These are phyloP conservation scores for Formica selysi DNA, from an alignment of 1,140 invertebrate genomes.

Conservation along the genomic window DNA sequence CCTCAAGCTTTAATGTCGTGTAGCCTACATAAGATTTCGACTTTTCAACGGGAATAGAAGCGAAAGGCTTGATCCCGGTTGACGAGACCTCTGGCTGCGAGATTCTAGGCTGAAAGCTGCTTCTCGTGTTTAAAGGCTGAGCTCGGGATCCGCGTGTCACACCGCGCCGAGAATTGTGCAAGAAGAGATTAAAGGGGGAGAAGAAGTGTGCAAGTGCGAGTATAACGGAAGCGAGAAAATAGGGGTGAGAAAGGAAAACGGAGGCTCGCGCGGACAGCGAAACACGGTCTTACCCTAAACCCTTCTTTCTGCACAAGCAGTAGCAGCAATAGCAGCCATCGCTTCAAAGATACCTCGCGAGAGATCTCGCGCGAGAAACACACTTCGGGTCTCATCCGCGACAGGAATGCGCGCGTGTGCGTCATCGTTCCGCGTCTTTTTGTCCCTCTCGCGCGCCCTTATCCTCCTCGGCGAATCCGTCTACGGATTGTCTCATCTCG, in stretches of 20 bases:
- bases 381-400: slow-evolving; percentile 58
- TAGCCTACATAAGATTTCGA: slow-evolving; percentile 42
- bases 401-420: slow-evolving; percentile 44
- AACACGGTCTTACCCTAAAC: slow-evolving; percentile 68
- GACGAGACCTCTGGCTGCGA: slow-evolving; percentile 72
- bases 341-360: slow-evolving; percentile 69
- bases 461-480: slow-evolving; percentile 50
- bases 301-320: slow-evolving; percentile 44
- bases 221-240: neutral
- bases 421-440: slow-evolving; percentile 48
- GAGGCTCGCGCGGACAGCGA: slow-evolving; percentile 54
- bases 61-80: slow-evolving; percentile 73
- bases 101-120: slow-evolving; percentile 73
- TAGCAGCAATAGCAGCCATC: slow-evolving; percentile 16
- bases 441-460: slow-evolving; percentile 31
- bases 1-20: neutral
- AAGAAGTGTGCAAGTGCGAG: neutral
- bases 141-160: slow-evolving; percentile 76
- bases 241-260: neutral
- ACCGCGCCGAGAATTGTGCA: slow-evolving; percentile 71
- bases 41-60: slow-evolving; percentile 47
- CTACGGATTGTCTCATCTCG: slow-evolving; percentile 58
- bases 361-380: slow-evolving; percentile 63
- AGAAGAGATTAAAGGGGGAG: slow-evolving; percentile 69
- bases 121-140: slow-evolving; percentile 77